Evolutionary conservation across 92 coral and sea anemone genomes (phyloP), one percentile per base, ranked within the genome.

Genomic region (Palythoa grandiflora): DNA sequence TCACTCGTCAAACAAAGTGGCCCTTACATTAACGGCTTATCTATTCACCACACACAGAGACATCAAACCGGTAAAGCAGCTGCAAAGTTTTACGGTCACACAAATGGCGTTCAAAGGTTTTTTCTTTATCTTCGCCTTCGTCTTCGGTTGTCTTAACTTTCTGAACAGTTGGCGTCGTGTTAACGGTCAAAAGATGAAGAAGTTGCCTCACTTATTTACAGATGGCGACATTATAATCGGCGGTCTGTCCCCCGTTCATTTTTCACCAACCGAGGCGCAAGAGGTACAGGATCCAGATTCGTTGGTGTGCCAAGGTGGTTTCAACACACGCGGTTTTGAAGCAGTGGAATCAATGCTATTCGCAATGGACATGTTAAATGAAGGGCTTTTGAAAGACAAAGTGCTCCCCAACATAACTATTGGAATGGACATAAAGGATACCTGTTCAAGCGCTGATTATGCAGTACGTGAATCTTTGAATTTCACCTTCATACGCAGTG

Each of bases 291-390:
- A 95, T 39, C 95, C 95, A 9, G 89, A 92, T 48, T 87, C 90
- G 38, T 90, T 87, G 21, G 71, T 91, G 10, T 89, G 94, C 68
- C 93, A 93, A 20, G 97, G 97, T 14, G 79, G 89, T n/a, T 87
- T 94, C 48, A 94, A 94, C 59, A 92, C 95, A 19, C 91, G 97
- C 54, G 97, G 97, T 2, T 94, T 94, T 52, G 97, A 94, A 91
- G 97, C 97, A 5, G 97, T 94, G n/a, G 97, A 94, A 52, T 92
- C 97, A 19, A 94, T 94, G 97, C 94, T 94, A 65, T 94, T 92
- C 48, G 84, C 94, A 40, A 92, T 94, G 97, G 97, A 94, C 73
- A 92, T 92, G 95, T 68, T 94, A 68, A 94, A 94, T 68, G 95
- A 94, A 86, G 97, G 97, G 1, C 79, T 48, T 38, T 88, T 94